phyloP scores from a whole-genome alignment of 2,888 invertebrate genomes.

The Pyrocoelia pectoralis region DNA sequence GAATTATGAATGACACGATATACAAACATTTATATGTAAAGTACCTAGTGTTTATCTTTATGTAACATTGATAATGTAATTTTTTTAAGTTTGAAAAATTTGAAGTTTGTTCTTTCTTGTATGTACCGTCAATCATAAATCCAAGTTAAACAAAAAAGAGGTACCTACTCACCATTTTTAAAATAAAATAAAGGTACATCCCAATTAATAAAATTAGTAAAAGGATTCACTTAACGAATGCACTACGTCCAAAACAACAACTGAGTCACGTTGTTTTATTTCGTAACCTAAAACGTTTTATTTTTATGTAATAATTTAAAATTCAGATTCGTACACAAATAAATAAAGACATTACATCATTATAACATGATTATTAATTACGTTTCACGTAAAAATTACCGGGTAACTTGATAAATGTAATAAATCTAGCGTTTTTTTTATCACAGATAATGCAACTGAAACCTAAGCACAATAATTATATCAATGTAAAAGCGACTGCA shows the following conservation, averaged over 20 bases:
- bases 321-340: constrained; percentile 2
- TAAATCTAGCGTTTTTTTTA: constrained; percentile 4
- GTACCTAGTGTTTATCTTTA: no score
- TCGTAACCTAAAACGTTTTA: no score
- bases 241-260: neutral
- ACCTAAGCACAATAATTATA: constrained; percentile 12
- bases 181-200: neutral
- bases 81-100: no score
- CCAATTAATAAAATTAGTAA: neutral
- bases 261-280: neutral
- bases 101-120: no score
- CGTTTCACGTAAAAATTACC: constrained; percentile 7
- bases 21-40: no score
- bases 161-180: neutral
- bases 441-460: constrained; percentile 11
- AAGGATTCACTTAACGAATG: no score
- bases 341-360: constrained; percentile 8
- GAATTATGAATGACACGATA: no score
- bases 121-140: no score
- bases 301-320: neutral
- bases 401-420: neutral
- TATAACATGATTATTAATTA: constrained; percentile 2
- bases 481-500: constrained; percentile 13
- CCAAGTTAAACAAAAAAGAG: no score
- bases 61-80: no score